Evolutionary conservation across 2,113 vertebrate species (phyloP), one percentile per base, ranked within the genome.

Genomic region (Bucco capensis): DNA sequence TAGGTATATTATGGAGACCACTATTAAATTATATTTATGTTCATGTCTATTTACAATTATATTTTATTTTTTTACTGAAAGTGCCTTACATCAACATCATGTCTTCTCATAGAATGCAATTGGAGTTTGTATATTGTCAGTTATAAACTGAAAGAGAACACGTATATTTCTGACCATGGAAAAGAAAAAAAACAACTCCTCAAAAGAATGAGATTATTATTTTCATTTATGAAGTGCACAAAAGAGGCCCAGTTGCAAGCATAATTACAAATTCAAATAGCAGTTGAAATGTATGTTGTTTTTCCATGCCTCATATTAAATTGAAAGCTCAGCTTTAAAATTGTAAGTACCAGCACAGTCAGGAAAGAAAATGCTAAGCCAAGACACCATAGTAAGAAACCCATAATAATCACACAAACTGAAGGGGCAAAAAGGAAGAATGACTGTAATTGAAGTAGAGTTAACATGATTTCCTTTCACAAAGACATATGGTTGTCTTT

Each of bases 291-390:
- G n/a, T 73, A 65, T 31, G 67, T 62, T 61, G 90, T 49, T 89
- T 75, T 77, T 80, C 79, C 56, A 62, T n/a, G 53, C 66, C 81
- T 93, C 82, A 88, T 67, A 77, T 19, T 88, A 82, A 88, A 70
- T n/a, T 86, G 49, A 81, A 96, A 40, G 47, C 35, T 86, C 42
- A 91, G 35, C 14, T 47, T 31, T 16, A 72, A 25, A 58, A 88
- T n/a, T 47, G 8, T 89, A 91, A 70, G 35, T 53, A 94, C 53
- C n/a, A 77, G 9, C 33, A 65, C 28, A 19, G 27, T 35, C 18
- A 86, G 17, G 71, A 93, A 33, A 31, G 37, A 53, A n/a, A 66
- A 42, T 35, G 11, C 11, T 72, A 85, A 31, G 17, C 31, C 31
- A 74, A 67, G 23, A 64, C 30, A 70, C 40, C 53, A 85, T 18